Conservation (phyloP, 2,888 invertebrate species). For the Lydus trimaculatus region DNA sequence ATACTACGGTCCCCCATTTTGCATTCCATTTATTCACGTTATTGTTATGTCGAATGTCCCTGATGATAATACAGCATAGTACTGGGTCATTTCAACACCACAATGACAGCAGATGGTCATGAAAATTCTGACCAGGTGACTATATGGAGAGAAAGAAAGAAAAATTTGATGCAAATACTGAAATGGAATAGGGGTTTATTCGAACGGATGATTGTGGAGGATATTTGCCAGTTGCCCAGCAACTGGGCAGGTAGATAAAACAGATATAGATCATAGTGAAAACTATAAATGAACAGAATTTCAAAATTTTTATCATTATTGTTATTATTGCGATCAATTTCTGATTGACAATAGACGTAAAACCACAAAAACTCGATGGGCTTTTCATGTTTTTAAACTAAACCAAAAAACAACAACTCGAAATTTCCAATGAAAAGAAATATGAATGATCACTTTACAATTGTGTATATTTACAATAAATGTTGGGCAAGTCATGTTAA, state of each 20-base stretch:
- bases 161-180: constrained; percentile 47
- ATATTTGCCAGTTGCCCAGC: neutral
- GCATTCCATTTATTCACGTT: constrained; percentile 23
- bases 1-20: constrained; percentile 43
- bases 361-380: constrained; percentile 23
- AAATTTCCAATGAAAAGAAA: constrained; percentile 5
- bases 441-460: constrained; percentile 30
- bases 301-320: neutral
- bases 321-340: neutral
- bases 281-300: neutral
- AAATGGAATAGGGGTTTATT: constrained; percentile 14
- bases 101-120: constrained; percentile 58
- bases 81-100: constrained; percentile 56
- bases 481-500: constrained; percentile 22
- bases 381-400: constrained; percentile 23
- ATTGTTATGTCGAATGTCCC: constrained; percentile 22
- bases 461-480: constrained; percentile 15
- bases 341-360: constrained; percentile 9
- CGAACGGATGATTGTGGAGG: neutral
- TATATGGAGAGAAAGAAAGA: constrained; percentile 18
- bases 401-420: neutral
- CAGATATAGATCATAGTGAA: neutral
- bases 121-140: constrained; percentile 54
- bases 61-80: constrained; percentile 26
- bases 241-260: constrained; percentile 5